Evolutionary conservation across 1,140 invertebrate species (phyloP).

Genomic region (Rhagoletis zephyria): DNA sequence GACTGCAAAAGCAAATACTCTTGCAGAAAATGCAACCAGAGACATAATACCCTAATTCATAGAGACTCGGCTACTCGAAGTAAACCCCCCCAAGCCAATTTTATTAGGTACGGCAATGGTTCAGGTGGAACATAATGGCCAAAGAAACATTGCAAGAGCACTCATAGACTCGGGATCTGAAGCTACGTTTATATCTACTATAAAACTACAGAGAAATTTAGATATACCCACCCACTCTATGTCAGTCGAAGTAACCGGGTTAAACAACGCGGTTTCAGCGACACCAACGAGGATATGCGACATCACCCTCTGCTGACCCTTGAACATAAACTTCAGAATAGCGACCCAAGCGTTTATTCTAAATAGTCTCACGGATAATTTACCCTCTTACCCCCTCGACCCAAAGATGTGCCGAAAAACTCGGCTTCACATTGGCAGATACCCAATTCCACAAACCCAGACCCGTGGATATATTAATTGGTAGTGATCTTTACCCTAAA

Average conservation of each 20-base stretch:
- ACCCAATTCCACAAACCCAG: not conserved
- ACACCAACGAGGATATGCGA: not conserved
- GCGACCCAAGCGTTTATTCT: not conserved
- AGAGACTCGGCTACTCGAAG: not conserved
- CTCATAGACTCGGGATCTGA: not conserved
- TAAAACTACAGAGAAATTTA: too few species aligned
- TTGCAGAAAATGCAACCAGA: not conserved
- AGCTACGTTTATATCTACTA: not conserved
- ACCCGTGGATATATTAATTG: not conserved
- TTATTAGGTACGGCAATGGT: not conserved
- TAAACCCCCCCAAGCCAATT: not conserved
- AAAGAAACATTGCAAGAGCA: not conserved
- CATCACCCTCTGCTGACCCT: not conserved
- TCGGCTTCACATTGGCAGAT: not conserved
- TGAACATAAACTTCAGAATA: too few species aligned
- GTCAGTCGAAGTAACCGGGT: not conserved
- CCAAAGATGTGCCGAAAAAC: not conserved
- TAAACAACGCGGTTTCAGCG: constrained; percentile 1
- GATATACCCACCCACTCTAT: not conserved
- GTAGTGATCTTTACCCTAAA: not conserved
- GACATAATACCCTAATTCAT: not conserved
- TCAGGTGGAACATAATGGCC: not conserved
- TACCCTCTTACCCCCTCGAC: not conserved
- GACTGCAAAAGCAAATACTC: not conserved
- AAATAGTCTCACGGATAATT: constrained; percentile 10